Percentiles rank a stretch among this genome's conserved stretches.
phyloP scores from a whole-genome alignment of 2,797 vertebrate genomes.

The Falco berigora region DNA sequence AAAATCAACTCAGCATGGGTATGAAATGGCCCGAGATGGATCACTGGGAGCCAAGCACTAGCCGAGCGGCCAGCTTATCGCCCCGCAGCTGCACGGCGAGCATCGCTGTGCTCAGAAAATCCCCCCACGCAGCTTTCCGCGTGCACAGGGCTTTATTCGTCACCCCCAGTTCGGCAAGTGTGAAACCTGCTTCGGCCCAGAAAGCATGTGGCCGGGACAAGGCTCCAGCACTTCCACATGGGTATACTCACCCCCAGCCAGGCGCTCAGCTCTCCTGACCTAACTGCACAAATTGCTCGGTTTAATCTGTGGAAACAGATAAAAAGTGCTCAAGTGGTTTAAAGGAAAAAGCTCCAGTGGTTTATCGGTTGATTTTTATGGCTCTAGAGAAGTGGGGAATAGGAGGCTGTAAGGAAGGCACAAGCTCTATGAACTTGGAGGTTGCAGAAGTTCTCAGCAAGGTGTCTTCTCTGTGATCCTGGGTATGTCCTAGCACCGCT shows the following conservation, averaged over 20 bases:
- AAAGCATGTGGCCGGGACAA: neutral
- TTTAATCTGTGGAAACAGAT: neutral
- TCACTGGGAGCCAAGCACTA: fast-evolving
- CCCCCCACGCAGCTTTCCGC: neutral
- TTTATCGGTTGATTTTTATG: neutral
- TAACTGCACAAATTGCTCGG: neutral
- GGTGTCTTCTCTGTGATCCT: neutral
- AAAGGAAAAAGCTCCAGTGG: neutral
- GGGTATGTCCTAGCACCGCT: neutral
- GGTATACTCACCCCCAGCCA: neutral
- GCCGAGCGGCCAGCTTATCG: too few relatives aligned
- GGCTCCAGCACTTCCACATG: neutral
- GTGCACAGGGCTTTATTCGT: neutral
- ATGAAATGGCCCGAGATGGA: neutral
- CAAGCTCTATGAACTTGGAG: neutral
- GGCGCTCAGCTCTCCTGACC: neutral
- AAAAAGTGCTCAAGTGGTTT: neutral
- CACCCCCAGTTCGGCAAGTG: neutral
- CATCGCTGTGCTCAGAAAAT: neutral
- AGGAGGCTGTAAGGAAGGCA: neutral
- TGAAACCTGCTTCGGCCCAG: neutral
- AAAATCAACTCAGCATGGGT: neutral
- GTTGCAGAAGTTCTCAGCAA: neutral
- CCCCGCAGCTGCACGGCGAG: neutral
- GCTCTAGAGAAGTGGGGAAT: neutral